Evolutionary conservation across 2,797 vertebrate species (phyloP), one percentile per base, ranked within the genome.

Genomic region (Pipistrellus pygmaeus): DNA sequence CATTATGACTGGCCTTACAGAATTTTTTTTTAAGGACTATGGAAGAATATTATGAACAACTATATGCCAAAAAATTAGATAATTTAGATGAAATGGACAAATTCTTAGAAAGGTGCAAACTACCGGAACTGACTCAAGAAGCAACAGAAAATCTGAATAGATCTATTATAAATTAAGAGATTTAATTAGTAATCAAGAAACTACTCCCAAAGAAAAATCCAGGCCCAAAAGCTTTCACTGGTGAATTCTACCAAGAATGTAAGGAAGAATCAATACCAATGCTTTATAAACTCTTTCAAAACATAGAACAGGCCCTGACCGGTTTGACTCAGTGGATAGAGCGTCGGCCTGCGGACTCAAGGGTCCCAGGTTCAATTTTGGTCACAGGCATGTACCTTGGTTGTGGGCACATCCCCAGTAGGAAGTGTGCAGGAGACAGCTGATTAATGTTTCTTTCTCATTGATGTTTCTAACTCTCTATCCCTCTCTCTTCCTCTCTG

Each of bases 251-350:
- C 35, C 71, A 71, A 64, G 62, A 18, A 72, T 92, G 80, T 92
- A 80, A 85, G n/a, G 72, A 69, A 53, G 48, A 89, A 72, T 57
- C 20, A 77, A 92, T 81, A 75, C 10, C 27, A 89, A 27, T 80
- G 44, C 48, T 80, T 80, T 48, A 89, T 38, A 69, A 53, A 69
- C 75, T 55, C 66, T 78, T 88, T 23, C 48, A 69, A 32, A 89
- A 80, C 41, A 44, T 57, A 89, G 27, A 44, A 32, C 35, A 69
- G 48, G 48, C 51, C 51, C 51, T 53, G 51, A 53, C 51, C 2
- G 7, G 18, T 53, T 53, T 53, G 51, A 18, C 6, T 53, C 18
- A 53, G 51, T 53, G 51, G 51, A 53, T 53, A 53, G 51, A 53
- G 51, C 51, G 0, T 53, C 51, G 2, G 51, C 51, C 51, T 53